Evolutionary conservation across 2,113 vertebrate genomes (phyloP).

Genomic region (Sturnira hondurensis): DNA sequence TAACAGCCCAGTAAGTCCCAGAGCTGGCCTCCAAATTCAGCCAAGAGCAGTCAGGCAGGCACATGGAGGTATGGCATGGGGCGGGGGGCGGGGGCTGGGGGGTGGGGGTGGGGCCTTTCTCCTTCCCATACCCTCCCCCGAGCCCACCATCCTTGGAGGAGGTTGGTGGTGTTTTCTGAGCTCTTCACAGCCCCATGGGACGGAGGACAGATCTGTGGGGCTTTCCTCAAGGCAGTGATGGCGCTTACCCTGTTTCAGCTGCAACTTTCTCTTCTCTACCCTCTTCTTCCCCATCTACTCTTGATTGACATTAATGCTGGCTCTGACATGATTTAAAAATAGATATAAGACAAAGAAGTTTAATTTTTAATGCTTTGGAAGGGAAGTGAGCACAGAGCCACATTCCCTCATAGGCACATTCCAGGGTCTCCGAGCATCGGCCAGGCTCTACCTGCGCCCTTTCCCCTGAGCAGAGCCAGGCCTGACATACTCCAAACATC

Average conservation of each 20-base stretch:
- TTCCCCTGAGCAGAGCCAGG: not conserved
- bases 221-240: not conserved
- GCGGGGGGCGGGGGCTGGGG: not conserved
- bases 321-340: constrained; percentile 76
- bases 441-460: not conserved
- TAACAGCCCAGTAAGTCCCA: constrained; percentile 52
- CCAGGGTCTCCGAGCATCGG: not conserved
- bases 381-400: constrained; percentile 56
- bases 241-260: not conserved
- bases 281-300: constrained; percentile 10
- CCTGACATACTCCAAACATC: not conserved
- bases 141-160: not conserved
- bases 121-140: not conserved
- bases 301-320: constrained; percentile 63
- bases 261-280: not conserved
- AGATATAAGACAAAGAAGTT: constrained; percentile 74
- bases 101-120: not conserved
- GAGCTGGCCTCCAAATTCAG: constrained; percentile 51
- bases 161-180: not conserved
- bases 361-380: constrained; percentile 74
- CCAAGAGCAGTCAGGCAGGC: constrained; percentile 52
- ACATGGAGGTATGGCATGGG: not conserved
- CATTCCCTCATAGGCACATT: not conserved
- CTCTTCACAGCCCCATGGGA: fast-evolving
- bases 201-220: not conserved